These are phyloP conservation scores for Stenodema calcarata DNA, from an alignment of 2,888 invertebrate genomes.

Conservation along the genomic window DNA sequence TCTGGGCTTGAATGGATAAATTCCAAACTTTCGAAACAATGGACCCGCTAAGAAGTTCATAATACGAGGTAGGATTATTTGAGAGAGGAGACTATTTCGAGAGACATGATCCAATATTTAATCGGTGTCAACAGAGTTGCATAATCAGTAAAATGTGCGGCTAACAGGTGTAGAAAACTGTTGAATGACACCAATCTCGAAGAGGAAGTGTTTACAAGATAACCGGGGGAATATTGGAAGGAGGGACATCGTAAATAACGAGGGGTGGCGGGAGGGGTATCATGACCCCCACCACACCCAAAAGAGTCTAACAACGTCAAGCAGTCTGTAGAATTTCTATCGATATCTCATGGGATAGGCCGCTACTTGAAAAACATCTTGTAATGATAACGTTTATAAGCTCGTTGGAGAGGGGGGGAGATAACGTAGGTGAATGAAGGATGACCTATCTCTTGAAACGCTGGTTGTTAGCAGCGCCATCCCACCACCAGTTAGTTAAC, in stretches of 20 bases:
- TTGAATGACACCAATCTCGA: not conserved
- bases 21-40: too few species aligned
- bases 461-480: too few species aligned
- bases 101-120: not conserved
- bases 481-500: too few species aligned
- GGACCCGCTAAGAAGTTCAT: too few species aligned
- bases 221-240: not conserved
- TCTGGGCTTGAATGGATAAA: too few species aligned
- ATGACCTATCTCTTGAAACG: not conserved
- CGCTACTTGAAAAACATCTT: not conserved
- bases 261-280: not conserved
- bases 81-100: too few species aligned
- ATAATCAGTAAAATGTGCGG: not conserved
- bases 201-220: not conserved
- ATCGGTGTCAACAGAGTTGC: not conserved
- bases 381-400: not conserved
- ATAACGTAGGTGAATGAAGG: not conserved
- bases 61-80: not conserved
- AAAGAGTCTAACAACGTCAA: conserved; percentile 1
- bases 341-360: not conserved
- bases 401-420: not conserved
- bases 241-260: not conserved
- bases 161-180: not conserved
- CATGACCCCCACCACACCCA: not conserved
- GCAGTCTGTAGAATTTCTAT: conserved; percentile 13